A percentile compares a stretch with the other conserved stretches of the same genome.
These are phyloP conservation scores for Cheilosia impressa DNA, from an alignment of 2,888 invertebrate genomes.

Conservation along the genomic window DNA sequence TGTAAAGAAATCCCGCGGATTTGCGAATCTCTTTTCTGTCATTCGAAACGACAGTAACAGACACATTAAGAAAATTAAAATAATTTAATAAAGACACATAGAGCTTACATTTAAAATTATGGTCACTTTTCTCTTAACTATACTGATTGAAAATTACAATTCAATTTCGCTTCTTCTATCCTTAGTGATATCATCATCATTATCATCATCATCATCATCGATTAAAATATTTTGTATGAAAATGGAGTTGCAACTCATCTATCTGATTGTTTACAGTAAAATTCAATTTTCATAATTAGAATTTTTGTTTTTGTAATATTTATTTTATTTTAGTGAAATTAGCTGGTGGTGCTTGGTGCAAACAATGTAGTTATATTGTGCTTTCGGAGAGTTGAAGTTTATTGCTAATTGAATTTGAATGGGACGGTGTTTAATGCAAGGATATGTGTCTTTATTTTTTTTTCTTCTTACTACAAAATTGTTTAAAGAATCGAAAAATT, in stretches of 20 bases:
- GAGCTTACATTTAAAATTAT: slow-evolving; percentile 41
- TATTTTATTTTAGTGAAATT: slow-evolving; percentile 8
- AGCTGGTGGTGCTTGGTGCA: slow-evolving; percentile 20
- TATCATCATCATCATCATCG: neutral
- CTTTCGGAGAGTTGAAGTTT: neutral
- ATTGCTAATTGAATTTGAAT: neutral
- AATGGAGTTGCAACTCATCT: slow-evolving; percentile 73
- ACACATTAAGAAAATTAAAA: slow-evolving; percentile 56
- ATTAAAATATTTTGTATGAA: slow-evolving; percentile 21
- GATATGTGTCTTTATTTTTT: neutral
- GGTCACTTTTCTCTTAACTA: slow-evolving; percentile 17
- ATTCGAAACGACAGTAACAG: neutral
- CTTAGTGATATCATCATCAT: neutral
- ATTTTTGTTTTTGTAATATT: slow-evolving; percentile 23
- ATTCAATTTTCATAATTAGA: slow-evolving; percentile 37
- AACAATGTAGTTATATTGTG: slow-evolving; percentile 10
- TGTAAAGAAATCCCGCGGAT: slow-evolving; percentile 17
- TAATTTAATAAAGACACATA: slow-evolving; percentile 40
- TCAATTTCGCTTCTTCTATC: neutral
- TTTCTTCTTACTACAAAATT: neutral
- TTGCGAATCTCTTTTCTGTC: neutral
- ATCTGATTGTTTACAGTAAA: slow-evolving; percentile 61
- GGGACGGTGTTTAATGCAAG: neutral
- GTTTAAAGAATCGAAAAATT: neutral
- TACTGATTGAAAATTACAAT: neutral